Evolutionary conservation across 2,113 vertebrate genomes (phyloP).

Genomic region (Lampris incognitus): DNA sequence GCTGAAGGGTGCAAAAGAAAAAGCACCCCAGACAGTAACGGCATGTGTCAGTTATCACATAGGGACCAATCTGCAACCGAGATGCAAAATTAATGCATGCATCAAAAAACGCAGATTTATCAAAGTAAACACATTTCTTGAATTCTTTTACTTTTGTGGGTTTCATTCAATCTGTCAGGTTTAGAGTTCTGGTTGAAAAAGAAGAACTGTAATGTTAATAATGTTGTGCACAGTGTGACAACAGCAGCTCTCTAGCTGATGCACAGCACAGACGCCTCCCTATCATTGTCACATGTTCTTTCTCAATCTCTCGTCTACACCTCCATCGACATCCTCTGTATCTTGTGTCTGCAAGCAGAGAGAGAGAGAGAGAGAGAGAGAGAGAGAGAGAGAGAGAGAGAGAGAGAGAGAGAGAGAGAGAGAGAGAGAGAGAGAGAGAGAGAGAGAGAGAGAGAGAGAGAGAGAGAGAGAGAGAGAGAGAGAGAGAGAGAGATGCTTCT

Average conservation of each 20-base stretch:
- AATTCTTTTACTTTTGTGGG: not conserved
- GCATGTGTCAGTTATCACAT: not conserved
- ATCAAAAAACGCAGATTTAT: not conserved
- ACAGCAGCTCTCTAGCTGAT: slow-evolving; percentile 55
- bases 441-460: slow-evolving; percentile 4
- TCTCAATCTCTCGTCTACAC: slow-evolving; percentile 44
- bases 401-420: no score
- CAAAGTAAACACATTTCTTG: not conserved
- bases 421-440: not conserved
- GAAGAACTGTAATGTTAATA: slow-evolving; percentile 58
- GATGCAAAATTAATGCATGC: not conserved
- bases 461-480: slow-evolving; percentile 5
- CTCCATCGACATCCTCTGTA: slow-evolving; percentile 33
- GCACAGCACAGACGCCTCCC: slow-evolving; percentile 39
- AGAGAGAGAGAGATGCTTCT: slow-evolving; percentile 65
- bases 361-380: slow-evolving; percentile 25
- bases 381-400: no score
- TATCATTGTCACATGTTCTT: not conserved
- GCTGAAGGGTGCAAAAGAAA: not conserved
- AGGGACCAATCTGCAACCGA: not conserved
- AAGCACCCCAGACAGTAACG: not conserved
- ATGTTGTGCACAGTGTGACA: slow-evolving; percentile 63
- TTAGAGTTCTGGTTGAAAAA: slow-evolving; percentile 35
- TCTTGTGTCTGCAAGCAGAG: slow-evolving; percentile 6
- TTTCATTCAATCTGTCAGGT: not conserved